Percentiles rank a stretch among this genome's conserved stretches.
These are phyloP conservation scores for Catharus fuscescens DNA, from an alignment of 2,113 vertebrate species.

Conservation along the genomic window DNA sequence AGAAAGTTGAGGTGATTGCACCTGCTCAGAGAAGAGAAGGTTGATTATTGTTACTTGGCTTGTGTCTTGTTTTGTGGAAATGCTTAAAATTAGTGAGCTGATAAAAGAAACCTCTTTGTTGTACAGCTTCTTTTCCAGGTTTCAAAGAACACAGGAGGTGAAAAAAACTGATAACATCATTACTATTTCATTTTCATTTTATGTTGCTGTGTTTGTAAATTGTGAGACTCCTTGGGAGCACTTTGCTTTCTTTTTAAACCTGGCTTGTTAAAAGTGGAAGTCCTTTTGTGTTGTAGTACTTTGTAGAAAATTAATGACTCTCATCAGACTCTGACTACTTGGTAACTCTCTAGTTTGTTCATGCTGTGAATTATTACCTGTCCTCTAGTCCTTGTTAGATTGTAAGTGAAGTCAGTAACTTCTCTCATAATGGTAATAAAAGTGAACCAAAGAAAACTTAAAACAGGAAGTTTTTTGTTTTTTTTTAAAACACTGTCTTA, in stretches of 20 bases:
- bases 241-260: not conserved
- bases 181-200: no score
- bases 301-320: not conserved
- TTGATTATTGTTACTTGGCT: not conserved
- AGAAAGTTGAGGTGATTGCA: not conserved
- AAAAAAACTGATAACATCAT: not conserved
- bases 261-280: not conserved
- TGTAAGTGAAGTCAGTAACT: not conserved
- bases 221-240: not conserved
- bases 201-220: not conserved
- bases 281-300: not conserved
- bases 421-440: not conserved
- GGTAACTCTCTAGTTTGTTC: not conserved
- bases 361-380: not conserved
- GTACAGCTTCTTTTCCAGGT: not conserved
- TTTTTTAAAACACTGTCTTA: not conserved
- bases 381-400: not conserved
- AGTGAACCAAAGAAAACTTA: not conserved
- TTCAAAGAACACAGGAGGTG: not conserved
- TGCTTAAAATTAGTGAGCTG: not conserved
- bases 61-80: not conserved
- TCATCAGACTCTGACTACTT: not conserved
- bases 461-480: not conserved
- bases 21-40: not conserved
- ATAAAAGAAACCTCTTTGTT: not conserved